Percentiles rank a stretch among this genome's conserved stretches.
Evolutionary conservation across 2,113 vertebrate species (phyloP).

Genomic region (Alosa alosa): DNA sequence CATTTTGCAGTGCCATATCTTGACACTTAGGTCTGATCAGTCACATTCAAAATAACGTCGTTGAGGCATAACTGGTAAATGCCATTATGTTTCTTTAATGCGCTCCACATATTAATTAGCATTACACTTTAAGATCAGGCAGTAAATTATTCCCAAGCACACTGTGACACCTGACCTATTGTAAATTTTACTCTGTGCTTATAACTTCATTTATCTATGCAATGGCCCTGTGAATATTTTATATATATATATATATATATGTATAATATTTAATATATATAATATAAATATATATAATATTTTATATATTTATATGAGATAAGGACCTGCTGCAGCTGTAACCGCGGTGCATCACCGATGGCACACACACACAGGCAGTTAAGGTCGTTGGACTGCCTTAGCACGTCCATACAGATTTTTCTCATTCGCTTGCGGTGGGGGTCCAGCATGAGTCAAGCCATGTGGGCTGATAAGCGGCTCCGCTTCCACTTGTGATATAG

Average conservation of each 20-base stretch:
- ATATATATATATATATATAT: no score
- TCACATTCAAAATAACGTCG: conserved; percentile 65
- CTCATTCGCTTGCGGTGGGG: background rate
- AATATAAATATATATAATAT: no score
- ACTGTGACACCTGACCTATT: conserved; percentile 75
- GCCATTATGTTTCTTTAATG: conserved; percentile 68
- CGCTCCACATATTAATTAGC: conserved; percentile 77
- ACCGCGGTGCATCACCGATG: background rate
- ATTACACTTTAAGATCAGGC: conserved; percentile 64
- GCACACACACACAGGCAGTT: conserved; percentile 12
- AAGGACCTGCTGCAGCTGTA: background rate
- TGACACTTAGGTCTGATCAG: conserved; percentile 56
- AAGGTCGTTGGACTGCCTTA: background rate
- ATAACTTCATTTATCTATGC: conserved; percentile 76
- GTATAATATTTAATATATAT: no score
- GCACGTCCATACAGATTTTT: conserved; percentile 15
- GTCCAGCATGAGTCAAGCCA: background rate
- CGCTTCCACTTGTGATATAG: background rate
- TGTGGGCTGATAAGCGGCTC: background rate
- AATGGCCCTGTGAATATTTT: conserved; percentile 76
- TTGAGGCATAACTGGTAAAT: conserved; percentile 67
- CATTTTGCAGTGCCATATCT: conserved; percentile 56
- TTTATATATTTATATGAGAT: no score
- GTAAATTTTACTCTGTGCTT: conserved; percentile 74
- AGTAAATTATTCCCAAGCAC: conserved; percentile 73